Base-by-base conservation (phyloP, 1,140 invertebrate species). In the Paramacrobiotus metropolitanus region DNA sequence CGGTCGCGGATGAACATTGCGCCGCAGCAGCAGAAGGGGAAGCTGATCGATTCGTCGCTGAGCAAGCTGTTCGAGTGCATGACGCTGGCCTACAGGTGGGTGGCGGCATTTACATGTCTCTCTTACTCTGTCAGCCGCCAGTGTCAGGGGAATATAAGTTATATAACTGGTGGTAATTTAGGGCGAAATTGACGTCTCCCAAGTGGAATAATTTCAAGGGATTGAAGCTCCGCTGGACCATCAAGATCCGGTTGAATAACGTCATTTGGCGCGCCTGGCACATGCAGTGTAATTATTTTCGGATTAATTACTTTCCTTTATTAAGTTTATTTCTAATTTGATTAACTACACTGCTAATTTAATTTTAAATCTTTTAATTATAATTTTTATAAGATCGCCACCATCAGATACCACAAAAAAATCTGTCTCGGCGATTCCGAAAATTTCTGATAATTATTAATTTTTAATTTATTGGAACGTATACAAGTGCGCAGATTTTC, bases 201-300 rank as follows among this genome's bases (percentile, higher is more conserved):
- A 96, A 95, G 82, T 99, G 94, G 94, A 98, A 98, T 77, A 82
- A 88, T 68, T 99, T 98, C 78, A 92, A 95, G 79, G 94, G 94
- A 61, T 83, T 98, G 66, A 84, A 91, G 68, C 75, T 99, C 61
- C 80, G 87, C 67, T 91, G 91, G 83, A 97, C 96, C 73, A 91
- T 97, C 76, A 94, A 97, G 77, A 96, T 99, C 67, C 81, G 94
- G 66, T 76, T 99, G 62, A 99, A 99, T 79, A 99, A 99, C 74
- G 89, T 98, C 62, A 99, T 99, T 69, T 99, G 94, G 94, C 81
- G 94, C 71, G 96, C 93, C 73, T 99, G 94, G 91, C 91, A 96
- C 75, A 91, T 98, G 86, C 94, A 99, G 76, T 99, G 91, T 95
- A 78, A 85, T 84, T 82, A 28, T 29, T 65, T 30, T 3, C 21